phyloP scores from a whole-genome alignment of 2,888 invertebrate genomes.

The Coecobrya sp. region DNA sequence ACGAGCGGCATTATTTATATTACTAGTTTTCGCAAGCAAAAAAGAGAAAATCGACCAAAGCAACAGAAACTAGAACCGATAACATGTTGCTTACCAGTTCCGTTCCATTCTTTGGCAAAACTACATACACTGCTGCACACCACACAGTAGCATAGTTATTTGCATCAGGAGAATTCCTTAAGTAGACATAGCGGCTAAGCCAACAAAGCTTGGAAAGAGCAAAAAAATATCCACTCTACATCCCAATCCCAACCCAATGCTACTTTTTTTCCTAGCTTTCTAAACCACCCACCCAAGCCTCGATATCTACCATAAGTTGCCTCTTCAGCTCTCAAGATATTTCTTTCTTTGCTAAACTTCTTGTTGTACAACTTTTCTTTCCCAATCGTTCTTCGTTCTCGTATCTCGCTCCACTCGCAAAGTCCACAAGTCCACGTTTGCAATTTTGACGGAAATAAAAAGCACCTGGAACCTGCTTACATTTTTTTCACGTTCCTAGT shows the following conservation, averaged over 20 bases:
- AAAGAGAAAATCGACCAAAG: conserved; percentile 23
- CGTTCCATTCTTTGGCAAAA: neutral
- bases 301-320: neutral
- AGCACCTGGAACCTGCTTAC: conserved; percentile 7
- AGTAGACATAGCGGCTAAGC: neutral
- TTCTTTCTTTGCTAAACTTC: neutral
- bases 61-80: conserved; percentile 71
- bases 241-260: too few species aligned
- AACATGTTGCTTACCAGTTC: conserved; percentile 62
- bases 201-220: neutral
- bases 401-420: neutral
- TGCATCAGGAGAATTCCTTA: neutral
- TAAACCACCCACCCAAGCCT: neutral
- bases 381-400: neutral
- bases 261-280: too few species aligned
- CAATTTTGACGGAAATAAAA: conserved; percentile 9
- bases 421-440: neutral
- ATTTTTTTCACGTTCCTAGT: neutral
- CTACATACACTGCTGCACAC: neutral
- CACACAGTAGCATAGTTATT: conserved; percentile 7
- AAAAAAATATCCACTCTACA: conserved; percentile 1
- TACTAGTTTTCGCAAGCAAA: neutral
- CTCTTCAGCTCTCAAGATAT: neutral
- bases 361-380: neutral
- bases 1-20: too few species aligned